Percentiles rank a stretch among this genome's conserved stretches.
Conservation (phyloP, 2,797 vertebrate species). For the Poecile montanus region DNA sequence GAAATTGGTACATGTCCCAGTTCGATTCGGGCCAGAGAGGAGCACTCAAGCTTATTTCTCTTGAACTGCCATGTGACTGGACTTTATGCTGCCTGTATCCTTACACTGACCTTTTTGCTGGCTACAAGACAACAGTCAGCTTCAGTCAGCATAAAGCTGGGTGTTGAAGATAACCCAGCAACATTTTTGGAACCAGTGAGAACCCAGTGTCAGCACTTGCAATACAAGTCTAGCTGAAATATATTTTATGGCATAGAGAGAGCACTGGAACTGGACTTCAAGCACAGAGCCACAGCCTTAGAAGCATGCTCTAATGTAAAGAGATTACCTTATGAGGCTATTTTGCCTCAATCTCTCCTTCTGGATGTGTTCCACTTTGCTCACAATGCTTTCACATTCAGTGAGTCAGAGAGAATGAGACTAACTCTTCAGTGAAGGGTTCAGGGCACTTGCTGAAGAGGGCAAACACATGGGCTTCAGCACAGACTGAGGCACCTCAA, state of each 20-base stretch:
- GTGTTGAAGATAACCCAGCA: not conserved
- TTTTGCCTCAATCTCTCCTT: conserved; percentile 1
- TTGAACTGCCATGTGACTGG: not conserved
- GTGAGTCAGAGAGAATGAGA: not conserved
- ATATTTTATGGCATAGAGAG: not conserved
- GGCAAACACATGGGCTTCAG: not conserved
- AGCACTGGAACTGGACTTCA: not conserved
- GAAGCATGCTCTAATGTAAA: not conserved
- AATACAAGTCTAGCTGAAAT: not conserved
- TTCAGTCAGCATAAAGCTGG: not conserved
- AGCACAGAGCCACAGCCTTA: not conserved
- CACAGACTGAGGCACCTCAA: not conserved
- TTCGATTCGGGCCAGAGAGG: not conserved
- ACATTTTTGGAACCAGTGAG: not conserved
- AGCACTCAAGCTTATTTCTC: not conserved
- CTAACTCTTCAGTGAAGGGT: not conserved
- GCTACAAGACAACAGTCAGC: not conserved
- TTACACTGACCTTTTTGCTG: not conserved
- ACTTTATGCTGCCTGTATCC: not conserved
- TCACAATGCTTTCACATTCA: not conserved
- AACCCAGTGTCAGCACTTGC: not conserved
- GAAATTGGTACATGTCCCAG: not conserved
- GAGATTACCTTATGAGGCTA: conserved; percentile 38
- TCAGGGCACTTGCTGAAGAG: not conserved
- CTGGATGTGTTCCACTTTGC: conserved; percentile 21